These are phyloP conservation scores for Haliaeetus leucogaster DNA, from an alignment of 2,113 vertebrate genomes.

Conservation along the genomic window DNA sequence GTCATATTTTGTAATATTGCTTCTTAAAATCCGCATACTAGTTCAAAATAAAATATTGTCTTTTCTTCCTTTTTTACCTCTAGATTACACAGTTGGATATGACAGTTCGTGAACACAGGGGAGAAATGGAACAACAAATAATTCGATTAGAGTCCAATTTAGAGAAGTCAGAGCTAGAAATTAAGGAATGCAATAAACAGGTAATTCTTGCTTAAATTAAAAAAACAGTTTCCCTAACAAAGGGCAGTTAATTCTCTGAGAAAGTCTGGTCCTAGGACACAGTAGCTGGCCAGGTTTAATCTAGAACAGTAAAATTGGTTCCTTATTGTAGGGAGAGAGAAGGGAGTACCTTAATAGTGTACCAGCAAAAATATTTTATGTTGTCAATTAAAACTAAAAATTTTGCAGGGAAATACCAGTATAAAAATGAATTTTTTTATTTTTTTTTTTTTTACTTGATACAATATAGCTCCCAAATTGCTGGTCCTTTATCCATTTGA, in stretches of 20 bases:
- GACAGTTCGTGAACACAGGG: constrained; percentile 85
- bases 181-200: constrained; percentile 79
- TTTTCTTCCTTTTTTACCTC: neutral
- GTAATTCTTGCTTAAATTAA: constrained; percentile 61
- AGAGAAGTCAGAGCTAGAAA: constrained; percentile 80
- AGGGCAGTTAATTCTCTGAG: neutral
- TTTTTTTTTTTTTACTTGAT: neutral
- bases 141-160: constrained; percentile 81
- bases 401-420: neutral
- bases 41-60: neutral
- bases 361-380: neutral
- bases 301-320: neutral
- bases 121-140: constrained; percentile 89
- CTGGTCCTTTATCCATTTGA: neutral
- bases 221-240: neutral
- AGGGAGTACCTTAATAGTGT: neutral
- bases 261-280: neutral
- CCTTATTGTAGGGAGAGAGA: neutral
- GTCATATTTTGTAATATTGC: neutral
- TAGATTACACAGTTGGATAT: constrained; percentile 90
- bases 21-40: neutral
- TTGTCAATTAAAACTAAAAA: neutral
- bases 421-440: neutral
- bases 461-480: neutral
- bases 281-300: neutral